Conservation (phyloP, 2,888 invertebrate genomes). For the Melanotus villosus region DNA sequence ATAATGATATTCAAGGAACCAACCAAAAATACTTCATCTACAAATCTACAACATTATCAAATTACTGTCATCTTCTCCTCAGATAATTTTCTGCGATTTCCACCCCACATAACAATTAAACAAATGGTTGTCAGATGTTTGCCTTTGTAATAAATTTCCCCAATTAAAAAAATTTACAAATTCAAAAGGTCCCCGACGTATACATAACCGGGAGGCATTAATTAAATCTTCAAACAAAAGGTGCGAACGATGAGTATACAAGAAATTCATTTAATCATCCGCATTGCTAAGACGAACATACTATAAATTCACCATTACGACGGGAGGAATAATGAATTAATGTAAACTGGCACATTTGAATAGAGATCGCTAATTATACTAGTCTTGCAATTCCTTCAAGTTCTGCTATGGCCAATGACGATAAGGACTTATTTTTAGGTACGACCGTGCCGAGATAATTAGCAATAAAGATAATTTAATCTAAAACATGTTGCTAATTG, state of each 20-base stretch:
- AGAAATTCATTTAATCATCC: slow-evolving; percentile 27
- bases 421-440: slow-evolving; percentile 28
- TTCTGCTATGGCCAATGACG: slow-evolving; percentile 2
- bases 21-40: too few relatives aligned
- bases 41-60: too few relatives aligned
- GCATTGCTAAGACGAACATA: slow-evolving; percentile 1
- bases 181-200: neutral
- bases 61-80: too few relatives aligned
- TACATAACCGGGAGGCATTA: slow-evolving; percentile 10
- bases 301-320: slow-evolving; percentile 25
- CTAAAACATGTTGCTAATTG: slow-evolving; percentile 3
- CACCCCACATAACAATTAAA: neutral
- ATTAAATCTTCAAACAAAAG: slow-evolving; percentile 28
- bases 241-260: slow-evolving; percentile 12
- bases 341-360: slow-evolving; percentile 45
- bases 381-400: slow-evolving; percentile 19
- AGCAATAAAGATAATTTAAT: slow-evolving; percentile 18
- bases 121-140: neutral
- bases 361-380: slow-evolving; percentile 44
- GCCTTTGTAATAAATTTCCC: neutral
- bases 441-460: slow-evolving; percentile 19
- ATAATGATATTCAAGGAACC: too few relatives aligned
- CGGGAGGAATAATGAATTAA: slow-evolving; percentile 46
- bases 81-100: too few relatives aligned
- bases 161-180: neutral